Evolutionary conservation across 1,140 invertebrate species (phyloP), one percentile per base, ranked within the genome.

Genomic region (Macrocentrus cingulum): DNA sequence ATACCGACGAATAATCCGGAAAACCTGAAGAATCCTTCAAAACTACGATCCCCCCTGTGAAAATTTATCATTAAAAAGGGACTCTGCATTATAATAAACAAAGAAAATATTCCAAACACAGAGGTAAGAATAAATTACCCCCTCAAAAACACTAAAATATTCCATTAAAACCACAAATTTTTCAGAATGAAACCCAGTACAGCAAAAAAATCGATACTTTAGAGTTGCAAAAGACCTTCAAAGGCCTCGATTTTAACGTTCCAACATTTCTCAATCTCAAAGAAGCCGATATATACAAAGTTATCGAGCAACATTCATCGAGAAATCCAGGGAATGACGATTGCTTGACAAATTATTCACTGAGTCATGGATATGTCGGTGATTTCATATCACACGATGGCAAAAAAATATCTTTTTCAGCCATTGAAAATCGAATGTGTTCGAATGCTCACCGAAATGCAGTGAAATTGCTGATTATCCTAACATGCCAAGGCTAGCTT

Each of bases 401-500:
- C 1, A 4, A 16, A 20, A 16, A 49, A n/a, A 41, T 57, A 29
- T 3, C 20, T n/a, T 18, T 57, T 39, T 11, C 23, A 6, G 15
- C 18, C 0, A 57, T 57, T 3, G 45, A 57, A 11, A 18, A 41
- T 29, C 6, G 9, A 22, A 23, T 57, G 18, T 57, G 55, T 25
- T 15, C n/a, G 1, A 16, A 20, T 6, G 19, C 11, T 11, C 15
- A 50, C 6, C 9, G n/a, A 41, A n/a, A 29, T 16, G n/a, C 37
- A 11, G 18, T 49, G 8, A 57, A 57, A 50, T 16, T 57, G 6
- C 5, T 57, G 1, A 50, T 57, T 25, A 8, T 57, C 16, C 55
- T 50, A 49, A 46, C 55, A 1, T 57, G 55, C 18, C 55, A 57
- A 41, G 55, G 55, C n/a, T n/a, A n/a, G n/a, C n/a, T n/a, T n/a